Evolutionary conservation across 2,113 vertebrate species (phyloP).

Genomic region (Dasyurus viverrinus): DNA sequence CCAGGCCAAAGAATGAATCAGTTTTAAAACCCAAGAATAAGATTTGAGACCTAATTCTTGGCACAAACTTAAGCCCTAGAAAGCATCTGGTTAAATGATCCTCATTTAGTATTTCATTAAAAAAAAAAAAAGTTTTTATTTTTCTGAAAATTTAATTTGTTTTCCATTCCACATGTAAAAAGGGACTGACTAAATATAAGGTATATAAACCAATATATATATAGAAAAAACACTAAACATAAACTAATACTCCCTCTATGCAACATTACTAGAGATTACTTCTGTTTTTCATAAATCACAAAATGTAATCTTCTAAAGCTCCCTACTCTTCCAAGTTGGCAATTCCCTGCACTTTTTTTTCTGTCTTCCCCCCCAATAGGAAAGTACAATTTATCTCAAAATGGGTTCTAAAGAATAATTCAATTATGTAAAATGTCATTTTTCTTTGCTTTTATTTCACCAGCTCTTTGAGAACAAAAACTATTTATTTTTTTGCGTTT

Average conservation of each 20-base stretch:
- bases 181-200: background rate
- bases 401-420: background rate
- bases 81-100: background rate
- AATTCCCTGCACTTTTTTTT: background rate
- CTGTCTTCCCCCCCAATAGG: background rate
- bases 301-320: background rate
- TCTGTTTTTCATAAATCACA: slow-evolving; percentile 20
- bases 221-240: too few relatives aligned
- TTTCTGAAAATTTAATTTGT: background rate
- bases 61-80: background rate
- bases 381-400: slow-evolving; percentile 21
- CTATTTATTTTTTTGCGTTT: background rate
- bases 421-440: background rate
- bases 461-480: background rate
- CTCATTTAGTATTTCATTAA: background rate
- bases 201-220: background rate
- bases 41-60: background rate
- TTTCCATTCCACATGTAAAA: background rate
- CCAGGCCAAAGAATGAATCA: slow-evolving; percentile 1
- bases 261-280: background rate
- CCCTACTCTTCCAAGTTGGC: background rate
- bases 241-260: background rate
- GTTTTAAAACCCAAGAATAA: background rate
- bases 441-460: background rate
- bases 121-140: background rate